Percentiles rank a stretch among this genome's conserved stretches.
Conservation (phyloP, 2,113 vertebrate genomes). For the Oriolus oriolus region DNA sequence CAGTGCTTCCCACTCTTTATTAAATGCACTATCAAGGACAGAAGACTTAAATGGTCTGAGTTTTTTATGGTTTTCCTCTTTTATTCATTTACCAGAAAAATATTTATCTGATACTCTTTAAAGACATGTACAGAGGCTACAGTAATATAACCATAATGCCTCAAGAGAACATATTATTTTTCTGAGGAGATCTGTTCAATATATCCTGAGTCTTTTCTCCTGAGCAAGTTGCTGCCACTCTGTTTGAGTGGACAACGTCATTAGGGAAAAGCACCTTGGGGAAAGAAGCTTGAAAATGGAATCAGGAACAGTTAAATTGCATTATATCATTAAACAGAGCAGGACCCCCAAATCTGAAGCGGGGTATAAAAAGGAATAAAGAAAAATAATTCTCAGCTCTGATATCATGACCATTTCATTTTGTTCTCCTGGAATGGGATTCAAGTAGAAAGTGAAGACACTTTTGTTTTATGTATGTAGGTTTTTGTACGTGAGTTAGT, state of each 20-base stretch:
- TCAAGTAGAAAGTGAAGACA: neutral
- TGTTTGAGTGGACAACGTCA: neutral
- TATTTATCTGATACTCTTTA: neutral
- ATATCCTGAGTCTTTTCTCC: neutral
- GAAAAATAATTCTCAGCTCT: neutral
- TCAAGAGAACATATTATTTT: neutral
- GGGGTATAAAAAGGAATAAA: neutral
- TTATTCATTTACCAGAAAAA: neutral
- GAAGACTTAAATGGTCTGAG: neutral
- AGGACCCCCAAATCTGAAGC: neutral
- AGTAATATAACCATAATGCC: neutral
- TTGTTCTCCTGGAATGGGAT: neutral
- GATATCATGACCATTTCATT: neutral
- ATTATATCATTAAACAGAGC: neutral
- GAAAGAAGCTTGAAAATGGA: neutral
- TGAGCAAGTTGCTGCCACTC: neutral
- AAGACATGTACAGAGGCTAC: neutral
- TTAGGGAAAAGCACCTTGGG: neutral
- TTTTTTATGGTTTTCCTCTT: neutral
- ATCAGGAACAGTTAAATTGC: neutral
- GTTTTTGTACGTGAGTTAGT: rapidly evolving
- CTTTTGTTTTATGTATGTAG: neutral
- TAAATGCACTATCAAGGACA: neutral
- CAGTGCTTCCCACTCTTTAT: neutral
- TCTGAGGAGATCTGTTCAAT: neutral